A percentile compares a stretch with the other conserved stretches of the same genome.
Evolutionary conservation across 2,797 vertebrate species (phyloP).

Genomic region (Hypotaenidia okinawae): DNA sequence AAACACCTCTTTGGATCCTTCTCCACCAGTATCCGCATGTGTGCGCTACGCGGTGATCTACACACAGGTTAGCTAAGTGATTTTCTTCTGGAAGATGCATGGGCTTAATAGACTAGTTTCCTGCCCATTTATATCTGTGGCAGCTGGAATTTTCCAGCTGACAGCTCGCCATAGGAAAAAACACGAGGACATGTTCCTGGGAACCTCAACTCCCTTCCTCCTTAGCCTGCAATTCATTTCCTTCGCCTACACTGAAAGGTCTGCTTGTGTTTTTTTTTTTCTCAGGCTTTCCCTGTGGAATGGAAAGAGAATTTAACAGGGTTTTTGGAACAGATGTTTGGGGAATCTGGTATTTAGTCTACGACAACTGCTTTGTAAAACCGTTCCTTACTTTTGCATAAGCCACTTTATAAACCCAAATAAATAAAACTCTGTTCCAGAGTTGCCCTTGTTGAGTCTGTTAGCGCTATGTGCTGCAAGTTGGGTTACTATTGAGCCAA

Average conservation of each 20-base stretch:
- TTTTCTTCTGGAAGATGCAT: neutral
- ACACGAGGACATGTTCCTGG: neutral
- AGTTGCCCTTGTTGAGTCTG: neutral
- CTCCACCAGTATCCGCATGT: accelerated
- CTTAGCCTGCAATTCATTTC: conserved; percentile 54
- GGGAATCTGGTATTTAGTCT: conserved; percentile 59
- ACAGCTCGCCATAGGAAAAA: neutral
- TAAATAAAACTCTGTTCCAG: conserved; percentile 26
- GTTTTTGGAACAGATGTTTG: conserved; percentile 55
- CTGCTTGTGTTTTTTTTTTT: conserved; percentile 7
- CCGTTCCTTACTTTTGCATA: conserved; percentile 19
- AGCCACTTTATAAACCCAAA: conserved; percentile 35
- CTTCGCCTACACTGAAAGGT: conserved; percentile 31
- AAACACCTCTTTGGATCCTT: neutral
- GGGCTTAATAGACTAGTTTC: neutral
- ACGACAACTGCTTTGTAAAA: conserved; percentile 12
- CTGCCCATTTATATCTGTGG: neutral
- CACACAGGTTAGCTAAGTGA: neutral
- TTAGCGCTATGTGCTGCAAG: neutral
- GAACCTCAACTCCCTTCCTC: conserved; percentile 39
- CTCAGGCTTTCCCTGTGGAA: conserved; percentile 29
- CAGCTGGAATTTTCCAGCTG: conserved; percentile 54
- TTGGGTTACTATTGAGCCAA: neutral
- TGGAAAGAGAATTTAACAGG: conserved; percentile 37
- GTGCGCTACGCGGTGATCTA: neutral